Conservation (phyloP, 2,113 vertebrate species). For the Anoura caudifer region DNA sequence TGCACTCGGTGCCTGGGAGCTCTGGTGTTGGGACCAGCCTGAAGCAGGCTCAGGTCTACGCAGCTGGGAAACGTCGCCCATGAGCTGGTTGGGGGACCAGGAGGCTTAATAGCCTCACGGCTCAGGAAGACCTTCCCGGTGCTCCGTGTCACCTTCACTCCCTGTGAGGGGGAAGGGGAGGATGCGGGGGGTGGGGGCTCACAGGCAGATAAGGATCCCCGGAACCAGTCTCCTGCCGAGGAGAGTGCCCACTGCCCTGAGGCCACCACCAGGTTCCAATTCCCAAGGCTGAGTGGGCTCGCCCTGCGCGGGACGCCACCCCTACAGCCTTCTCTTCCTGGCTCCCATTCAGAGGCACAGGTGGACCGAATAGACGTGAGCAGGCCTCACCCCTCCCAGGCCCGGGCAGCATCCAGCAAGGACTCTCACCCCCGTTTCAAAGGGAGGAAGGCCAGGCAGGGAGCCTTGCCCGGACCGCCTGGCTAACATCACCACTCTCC, state of each 20-base stretch:
- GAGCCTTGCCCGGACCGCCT: not conserved
- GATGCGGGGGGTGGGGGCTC: not conserved
- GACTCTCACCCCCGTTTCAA: not conserved
- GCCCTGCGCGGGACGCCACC: accelerated
- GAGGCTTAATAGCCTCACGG: accelerated
- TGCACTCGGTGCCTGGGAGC: accelerated
- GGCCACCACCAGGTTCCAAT: too few species aligned
- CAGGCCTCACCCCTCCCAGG: not conserved
- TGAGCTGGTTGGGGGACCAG: accelerated
- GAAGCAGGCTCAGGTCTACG: not conserved
- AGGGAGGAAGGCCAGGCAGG: not conserved
- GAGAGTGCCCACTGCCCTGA: not conserved
- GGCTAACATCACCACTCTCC: not conserved
- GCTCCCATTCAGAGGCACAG: accelerated
- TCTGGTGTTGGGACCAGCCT: accelerated
- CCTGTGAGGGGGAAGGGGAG: accelerated
- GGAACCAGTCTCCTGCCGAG: accelerated
- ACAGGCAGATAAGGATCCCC: accelerated
- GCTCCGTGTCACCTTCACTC: accelerated
- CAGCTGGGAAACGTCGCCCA: not conserved
- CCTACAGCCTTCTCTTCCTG: not conserved
- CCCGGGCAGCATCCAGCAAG: not conserved
- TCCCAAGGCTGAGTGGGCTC: accelerated
- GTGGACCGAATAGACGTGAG: accelerated
- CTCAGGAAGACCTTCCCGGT: accelerated